phyloP scores from a whole-genome alignment of 37 sponge, comb jelly and placozoan species.

The Corticium candelabrum region DNA sequence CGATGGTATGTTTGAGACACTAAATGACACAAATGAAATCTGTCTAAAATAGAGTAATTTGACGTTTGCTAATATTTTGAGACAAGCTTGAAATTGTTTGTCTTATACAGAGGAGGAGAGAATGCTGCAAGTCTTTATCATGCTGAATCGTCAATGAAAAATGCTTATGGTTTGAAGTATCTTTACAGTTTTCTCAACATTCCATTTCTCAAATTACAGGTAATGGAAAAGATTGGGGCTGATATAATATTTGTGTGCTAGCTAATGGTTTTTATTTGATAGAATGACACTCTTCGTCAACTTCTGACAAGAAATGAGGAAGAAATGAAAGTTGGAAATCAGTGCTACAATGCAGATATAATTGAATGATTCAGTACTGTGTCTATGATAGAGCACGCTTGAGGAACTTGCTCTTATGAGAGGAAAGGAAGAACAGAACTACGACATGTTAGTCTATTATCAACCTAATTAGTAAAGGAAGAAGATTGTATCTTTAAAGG shows the following conservation, averaged over 20 bases:
- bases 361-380: no score
- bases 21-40: no score
- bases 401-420: constrained; percentile 31
- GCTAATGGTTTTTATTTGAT: constrained; percentile 7
- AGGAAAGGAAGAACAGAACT: constrained; percentile 47
- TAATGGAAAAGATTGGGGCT: background rate
- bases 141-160: constrained; percentile 81
- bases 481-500: background rate
- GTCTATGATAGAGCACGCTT: background rate
- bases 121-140: constrained; percentile 75
- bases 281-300: constrained; percentile 69
- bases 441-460: constrained; percentile 33
- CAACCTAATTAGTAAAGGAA: background rate
- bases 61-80: no score
- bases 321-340: constrained; percentile 38
- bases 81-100: background rate
- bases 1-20: no score
- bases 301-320: constrained; percentile 65
- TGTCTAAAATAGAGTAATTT: no score
- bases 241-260: background rate
- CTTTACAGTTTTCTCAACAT: constrained; percentile 89
- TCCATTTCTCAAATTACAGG: constrained; percentile 87
- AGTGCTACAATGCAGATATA: no score
- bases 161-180: constrained; percentile 84
- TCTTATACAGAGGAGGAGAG: constrained; percentile 29